Evolutionary conservation across 2,888 invertebrate genomes (phyloP), one percentile per base, ranked within the genome.

Genomic region (Ephialtes manifestator): DNA sequence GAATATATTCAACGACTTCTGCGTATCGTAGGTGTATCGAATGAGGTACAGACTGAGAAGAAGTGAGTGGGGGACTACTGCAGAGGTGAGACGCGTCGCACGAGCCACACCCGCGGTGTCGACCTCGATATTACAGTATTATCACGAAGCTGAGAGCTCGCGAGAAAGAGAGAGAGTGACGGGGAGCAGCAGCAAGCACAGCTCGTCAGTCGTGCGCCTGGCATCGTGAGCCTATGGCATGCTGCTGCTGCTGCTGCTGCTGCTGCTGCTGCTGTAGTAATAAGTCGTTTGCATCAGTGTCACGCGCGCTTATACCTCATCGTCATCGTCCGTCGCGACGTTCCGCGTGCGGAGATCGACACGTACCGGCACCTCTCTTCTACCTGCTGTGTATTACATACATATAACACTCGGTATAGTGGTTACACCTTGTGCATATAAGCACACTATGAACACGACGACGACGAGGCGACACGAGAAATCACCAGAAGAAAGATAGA

Each of bases 111-210:
- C 89, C 89, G 88, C 87, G 63, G 53, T 46, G 63, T 68, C 88
- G 87, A 89, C 89, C 90, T 90, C 88, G 86, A 90, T 90, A 88
- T 89, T 89, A 89, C 85, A 89, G 88, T 89, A 90, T 90, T 89
- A 91, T 91, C 90, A 90, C 81, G 75, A 71, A 65, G 79, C 65
- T 48, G n/a, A 55, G 31, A 24, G 46, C 53, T 51, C 48, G 60
- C 28, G 60, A 84, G 65, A 78, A 70, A 78, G 81, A 78, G 68
- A 83, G 39, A 78, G 63, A 80, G 67, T 74, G 60, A 77, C 35
- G 71, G 31, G 48, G 43, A 79, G 46, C 43, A 63, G n/a, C n/a
- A 15, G 63, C 39, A 39, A 35, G 60, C 28, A 60, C 7, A 60
- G 35, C 55, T 55, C 24, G 60, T 28, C 48, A 15, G 51, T 51